These are phyloP conservation scores for Drosophila kambysellisi DNA, from an alignment of 2,888 invertebrate species.

Conservation along the genomic window DNA sequence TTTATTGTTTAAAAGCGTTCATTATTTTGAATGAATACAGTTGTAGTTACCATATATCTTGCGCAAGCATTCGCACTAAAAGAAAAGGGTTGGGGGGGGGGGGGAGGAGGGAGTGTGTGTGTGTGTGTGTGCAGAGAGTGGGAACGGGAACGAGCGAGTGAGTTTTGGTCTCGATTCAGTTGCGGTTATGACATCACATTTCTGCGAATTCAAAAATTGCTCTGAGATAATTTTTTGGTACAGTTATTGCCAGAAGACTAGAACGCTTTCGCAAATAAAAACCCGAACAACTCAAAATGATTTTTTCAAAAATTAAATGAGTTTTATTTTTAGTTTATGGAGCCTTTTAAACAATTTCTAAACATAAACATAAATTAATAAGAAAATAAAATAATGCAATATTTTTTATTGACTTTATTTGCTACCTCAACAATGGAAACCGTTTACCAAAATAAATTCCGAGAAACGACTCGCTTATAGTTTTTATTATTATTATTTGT, in stretches of 20 bases:
- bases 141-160: neutral
- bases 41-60: slow-evolving; percentile 25
- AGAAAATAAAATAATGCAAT: neutral
- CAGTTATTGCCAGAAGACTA: neutral
- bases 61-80: slow-evolving; percentile 17
- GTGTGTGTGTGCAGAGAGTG: neutral
- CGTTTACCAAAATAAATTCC: slow-evolving; percentile 22
- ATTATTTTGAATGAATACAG: slow-evolving; percentile 20
- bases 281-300: neutral
- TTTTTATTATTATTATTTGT: neutral
- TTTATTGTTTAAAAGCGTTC: slow-evolving; percentile 12
- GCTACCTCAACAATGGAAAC: slow-evolving; percentile 40
- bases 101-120: neutral
- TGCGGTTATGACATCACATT: slow-evolving; percentile 45
- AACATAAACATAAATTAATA: neutral
- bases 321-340: neutral
- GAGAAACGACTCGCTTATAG: neutral
- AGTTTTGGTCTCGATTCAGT: slow-evolving; percentile 25
- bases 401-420: neutral
- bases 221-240: neutral
- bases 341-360: neutral
- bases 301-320: neutral
- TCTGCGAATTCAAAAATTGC: slow-evolving; percentile 31
- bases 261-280: neutral
- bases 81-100: neutral